Evolutionary conservation across 2,113 vertebrate genomes (phyloP).

Genomic region (Pardalotus punctatus): DNA sequence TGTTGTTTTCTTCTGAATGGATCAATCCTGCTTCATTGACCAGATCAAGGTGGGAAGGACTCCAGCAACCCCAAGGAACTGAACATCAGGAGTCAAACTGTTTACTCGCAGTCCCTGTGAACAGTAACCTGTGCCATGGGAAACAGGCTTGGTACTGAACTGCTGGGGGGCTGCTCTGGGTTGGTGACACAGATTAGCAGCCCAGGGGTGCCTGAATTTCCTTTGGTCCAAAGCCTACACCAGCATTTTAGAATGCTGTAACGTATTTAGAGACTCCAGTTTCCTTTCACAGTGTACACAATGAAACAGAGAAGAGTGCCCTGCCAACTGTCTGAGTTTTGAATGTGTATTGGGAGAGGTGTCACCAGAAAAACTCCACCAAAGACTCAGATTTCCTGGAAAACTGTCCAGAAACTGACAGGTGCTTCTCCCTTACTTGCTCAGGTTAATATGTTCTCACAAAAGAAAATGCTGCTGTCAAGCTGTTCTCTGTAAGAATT

Average conservation of each 20-base stretch:
- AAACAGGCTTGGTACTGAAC: neutral
- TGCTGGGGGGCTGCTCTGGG: neutral
- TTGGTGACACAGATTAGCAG: neutral
- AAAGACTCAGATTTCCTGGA: neutral
- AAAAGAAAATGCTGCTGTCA: neutral
- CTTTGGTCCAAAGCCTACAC: neutral
- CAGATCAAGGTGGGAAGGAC: neutral
- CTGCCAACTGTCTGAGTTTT: neutral
- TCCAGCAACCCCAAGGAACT: neutral
- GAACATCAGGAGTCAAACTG: neutral
- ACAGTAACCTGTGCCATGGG: neutral
- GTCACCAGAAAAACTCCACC: neutral
- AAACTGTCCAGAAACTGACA: neutral
- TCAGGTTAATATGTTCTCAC: neutral
- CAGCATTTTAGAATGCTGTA: neutral
- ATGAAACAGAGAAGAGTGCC: neutral
- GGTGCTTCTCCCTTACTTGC: neutral
- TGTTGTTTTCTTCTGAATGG: neutral
- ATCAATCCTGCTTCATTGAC: neutral
- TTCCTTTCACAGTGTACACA: neutral
- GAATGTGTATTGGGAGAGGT: neutral
- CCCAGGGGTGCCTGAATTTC: neutral
- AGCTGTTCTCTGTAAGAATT: neutral
- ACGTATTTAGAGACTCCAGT: neutral
- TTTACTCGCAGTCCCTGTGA: neutral